Evolutionary conservation across 1,140 invertebrate species (phyloP), one percentile per base, ranked within the genome.

Genomic region (Apolygus lucorum): DNA sequence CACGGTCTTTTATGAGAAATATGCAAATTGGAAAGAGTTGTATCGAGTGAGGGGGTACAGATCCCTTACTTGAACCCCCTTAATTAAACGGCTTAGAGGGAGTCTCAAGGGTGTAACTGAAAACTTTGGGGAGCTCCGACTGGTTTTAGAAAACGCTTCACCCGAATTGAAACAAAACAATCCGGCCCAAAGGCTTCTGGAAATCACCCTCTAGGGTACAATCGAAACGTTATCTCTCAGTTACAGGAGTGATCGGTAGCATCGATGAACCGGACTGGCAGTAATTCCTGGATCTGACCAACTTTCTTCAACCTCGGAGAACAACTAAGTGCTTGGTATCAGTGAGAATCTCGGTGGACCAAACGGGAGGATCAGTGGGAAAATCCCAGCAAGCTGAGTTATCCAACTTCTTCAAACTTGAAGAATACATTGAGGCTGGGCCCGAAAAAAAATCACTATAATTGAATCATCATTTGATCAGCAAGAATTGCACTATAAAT

Each of bases 1-100:
- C 34, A 49, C 34, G 34, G 34, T 49, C 34, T 49, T 49, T 49
- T 49, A 49, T 49, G 34, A 49, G 34, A 49, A 49, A 49, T 49
- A 49, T 49, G 34, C 34, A 49, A 49, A 49, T 49, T 17, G n/a
- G n/a, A 49, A 49, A 49, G 17, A 17, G 17, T 8, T 49, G 34
- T 49, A 49, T 49, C 34, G 34, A 49, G 8, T 8, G 34, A 49
- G 34, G 8, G 17, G 34, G 17, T 8, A 17, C 8, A 49, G 34
- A 49, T 49, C 34, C 34, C 34, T 49, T 17, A 17, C 34, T 49
- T n/a, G 34, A 49, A 49, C 8, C 17, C 34, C 34, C 17, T 49
- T 49, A 49, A 49, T 49, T 49, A 49, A 49, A 49, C 34, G 34
- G 34, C 34, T 49, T 49, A 49, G 17, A 8, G 34, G 34, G 34